These are phyloP conservation scores for Phalloptychus januarius DNA, from an alignment of 2,797 vertebrate genomes.

Conservation along the genomic window DNA sequence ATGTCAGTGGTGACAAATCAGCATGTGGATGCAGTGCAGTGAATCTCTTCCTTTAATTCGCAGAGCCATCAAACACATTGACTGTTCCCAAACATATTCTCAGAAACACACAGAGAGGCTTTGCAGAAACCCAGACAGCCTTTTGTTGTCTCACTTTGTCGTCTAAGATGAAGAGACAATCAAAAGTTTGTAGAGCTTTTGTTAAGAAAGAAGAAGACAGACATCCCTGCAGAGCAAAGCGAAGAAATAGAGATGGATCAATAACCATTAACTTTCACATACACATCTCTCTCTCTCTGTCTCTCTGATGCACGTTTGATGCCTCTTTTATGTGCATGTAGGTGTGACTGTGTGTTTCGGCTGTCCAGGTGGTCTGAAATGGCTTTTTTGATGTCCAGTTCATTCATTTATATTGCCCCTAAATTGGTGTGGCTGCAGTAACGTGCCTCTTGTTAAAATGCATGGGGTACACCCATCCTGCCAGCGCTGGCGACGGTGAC, in stretches of 20 bases:
- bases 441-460: not conserved
- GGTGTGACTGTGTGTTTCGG: not conserved
- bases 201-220: constrained; percentile 1
- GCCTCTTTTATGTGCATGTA: constrained; percentile 6
- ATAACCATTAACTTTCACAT: constrained; percentile 42
- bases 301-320: constrained; percentile 17
- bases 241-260: constrained; percentile 38
- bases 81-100: not conserved
- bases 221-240: constrained; percentile 19
- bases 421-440: not conserved
- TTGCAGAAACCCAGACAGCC: not conserved
- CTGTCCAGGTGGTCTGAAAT: not conserved
- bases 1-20: constrained; percentile 29
- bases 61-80: not conserved
- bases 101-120: not conserved
- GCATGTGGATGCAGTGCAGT: too few relatives aligned
- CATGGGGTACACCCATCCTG: not conserved
- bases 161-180: constrained; percentile 19
- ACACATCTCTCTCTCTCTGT: not conserved
- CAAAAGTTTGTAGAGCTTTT: constrained; percentile 29
- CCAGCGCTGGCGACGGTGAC: not conserved
- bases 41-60: constrained; percentile 7
- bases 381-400: not conserved
- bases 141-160: constrained; percentile 15
- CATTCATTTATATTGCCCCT: not conserved